A percentile compares a stretch with the other conserved stretches of the same genome.
Evolutionary conservation across 2,113 vertebrate genomes (phyloP).

Genomic region (Cygnus buccinator): DNA sequence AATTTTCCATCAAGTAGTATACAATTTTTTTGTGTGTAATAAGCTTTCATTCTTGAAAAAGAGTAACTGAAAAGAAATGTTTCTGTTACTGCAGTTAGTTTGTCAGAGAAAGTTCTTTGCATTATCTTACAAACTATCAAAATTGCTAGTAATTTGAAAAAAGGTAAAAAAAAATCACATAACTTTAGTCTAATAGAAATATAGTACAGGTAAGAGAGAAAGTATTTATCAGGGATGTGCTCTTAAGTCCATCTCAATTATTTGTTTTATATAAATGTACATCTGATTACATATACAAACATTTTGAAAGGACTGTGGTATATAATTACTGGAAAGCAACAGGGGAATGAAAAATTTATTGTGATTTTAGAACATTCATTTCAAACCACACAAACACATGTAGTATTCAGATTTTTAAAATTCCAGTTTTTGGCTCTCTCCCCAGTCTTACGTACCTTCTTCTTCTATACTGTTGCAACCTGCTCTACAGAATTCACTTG

Average conservation of each 20-base stretch:
- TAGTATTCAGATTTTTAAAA: slow-evolving; percentile 46
- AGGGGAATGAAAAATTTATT: slow-evolving; percentile 74
- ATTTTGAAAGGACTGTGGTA: slow-evolving; percentile 79
- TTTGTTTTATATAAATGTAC: slow-evolving; percentile 85
- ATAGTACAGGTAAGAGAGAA: slow-evolving; percentile 88
- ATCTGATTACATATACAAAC: slow-evolving; percentile 88
- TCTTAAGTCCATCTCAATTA: slow-evolving; percentile 85
- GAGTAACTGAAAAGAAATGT: slow-evolving; percentile 89
- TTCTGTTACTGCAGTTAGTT: slow-evolving; percentile 90
- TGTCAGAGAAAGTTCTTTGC: slow-evolving; percentile 88
- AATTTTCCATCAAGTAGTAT: slow-evolving; percentile 86
- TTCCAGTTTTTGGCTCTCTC: slow-evolving; percentile 62
- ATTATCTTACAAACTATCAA: slow-evolving; percentile 91
- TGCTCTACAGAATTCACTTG: slow-evolving; percentile 56
- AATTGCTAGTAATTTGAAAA: slow-evolving; percentile 90
- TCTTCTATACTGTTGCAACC: slow-evolving; percentile 63
- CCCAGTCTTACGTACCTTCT: not conserved
- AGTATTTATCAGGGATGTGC: slow-evolving; percentile 86
- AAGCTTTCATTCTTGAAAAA: slow-evolving; percentile 88
- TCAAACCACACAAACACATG: slow-evolving; percentile 68
- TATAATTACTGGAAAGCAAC: slow-evolving; percentile 78
- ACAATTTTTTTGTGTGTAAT: slow-evolving; percentile 86
- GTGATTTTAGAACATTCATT: slow-evolving; percentile 72
- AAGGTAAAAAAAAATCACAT: slow-evolving; percentile 87
- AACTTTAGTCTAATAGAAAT: slow-evolving; percentile 90